Percentiles rank a stretch among this genome's conserved stretches.
Evolutionary conservation across 2,113 vertebrate species (phyloP).

Genomic region (Pedionomus torquatus): DNA sequence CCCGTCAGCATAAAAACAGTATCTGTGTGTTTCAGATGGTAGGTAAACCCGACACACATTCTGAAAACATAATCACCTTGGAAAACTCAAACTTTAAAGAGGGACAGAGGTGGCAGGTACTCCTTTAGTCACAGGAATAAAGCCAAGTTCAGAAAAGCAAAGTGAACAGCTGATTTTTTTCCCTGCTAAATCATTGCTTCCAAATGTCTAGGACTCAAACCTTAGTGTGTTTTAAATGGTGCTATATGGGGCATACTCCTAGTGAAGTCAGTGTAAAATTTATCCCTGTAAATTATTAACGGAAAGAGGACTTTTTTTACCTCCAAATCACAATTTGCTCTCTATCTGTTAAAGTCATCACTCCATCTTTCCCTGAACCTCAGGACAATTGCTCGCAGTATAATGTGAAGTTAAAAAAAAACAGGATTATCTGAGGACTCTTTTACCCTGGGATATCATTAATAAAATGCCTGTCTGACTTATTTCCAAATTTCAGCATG

Average conservation of each 20-base stretch:
- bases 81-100: background rate
- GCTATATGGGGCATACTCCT: background rate
- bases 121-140: background rate
- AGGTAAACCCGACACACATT: background rate
- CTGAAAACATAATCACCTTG: background rate
- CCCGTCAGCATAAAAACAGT: background rate
- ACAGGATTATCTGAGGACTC: background rate
- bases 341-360: conserved; percentile 5
- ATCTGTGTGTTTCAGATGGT: background rate
- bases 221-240: background rate
- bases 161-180: background rate
- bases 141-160: background rate
- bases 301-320: background rate
- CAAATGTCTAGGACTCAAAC: background rate
- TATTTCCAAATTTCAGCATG: background rate
- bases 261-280: background rate
- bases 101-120: background rate
- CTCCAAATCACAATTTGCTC: background rate
- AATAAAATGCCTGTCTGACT: background rate
- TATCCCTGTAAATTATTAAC: background rate
- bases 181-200: background rate
- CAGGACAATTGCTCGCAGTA: background rate
- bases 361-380: background rate
- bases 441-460: background rate
- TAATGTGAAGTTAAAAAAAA: background rate